These are phyloP conservation scores for Gymnothorax javanicus DNA, from an alignment of 2,797 vertebrate species.

Conservation along the genomic window DNA sequence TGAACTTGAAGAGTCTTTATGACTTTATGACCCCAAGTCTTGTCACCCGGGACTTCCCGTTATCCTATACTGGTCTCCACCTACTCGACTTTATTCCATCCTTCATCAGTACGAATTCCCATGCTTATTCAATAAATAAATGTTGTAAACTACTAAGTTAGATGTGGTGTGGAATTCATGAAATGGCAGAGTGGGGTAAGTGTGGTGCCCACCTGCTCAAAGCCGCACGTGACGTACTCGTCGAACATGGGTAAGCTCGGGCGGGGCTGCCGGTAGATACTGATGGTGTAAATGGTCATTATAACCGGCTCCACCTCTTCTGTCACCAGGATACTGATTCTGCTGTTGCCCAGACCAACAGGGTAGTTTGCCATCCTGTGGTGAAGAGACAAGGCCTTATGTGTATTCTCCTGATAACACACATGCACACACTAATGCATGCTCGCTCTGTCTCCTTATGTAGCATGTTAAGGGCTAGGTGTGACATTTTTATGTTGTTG, in stretches of 20 bases:
- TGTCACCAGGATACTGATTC: constrained; percentile 79
- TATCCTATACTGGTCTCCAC: too few relatives aligned
- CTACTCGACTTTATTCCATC: too few relatives aligned
- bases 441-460: background rate
- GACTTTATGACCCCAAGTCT: too few relatives aligned
- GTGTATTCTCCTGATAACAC: background rate
- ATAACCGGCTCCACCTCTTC: constrained; percentile 63
- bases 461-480: too few relatives aligned
- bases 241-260: constrained; percentile 91
- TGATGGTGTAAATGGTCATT: constrained; percentile 83
- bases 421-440: background rate
- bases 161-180: too few relatives aligned
- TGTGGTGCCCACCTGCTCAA: constrained; percentile 78
- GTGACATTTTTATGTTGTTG: too few relatives aligned
- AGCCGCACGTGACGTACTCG: constrained; percentile 86
- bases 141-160: too few relatives aligned
- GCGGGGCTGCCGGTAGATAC: constrained; percentile 83
- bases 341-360: constrained; percentile 78
- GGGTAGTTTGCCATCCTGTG: constrained; percentile 71
- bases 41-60: too few relatives aligned
- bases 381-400: background rate
- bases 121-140: too few relatives aligned
- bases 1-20: too few relatives aligned
- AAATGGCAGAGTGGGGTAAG: background rate
- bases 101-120: too few relatives aligned